phyloP scores from a whole-genome alignment of 2,888 invertebrate species.

The Protodeltote pygarga region DNA sequence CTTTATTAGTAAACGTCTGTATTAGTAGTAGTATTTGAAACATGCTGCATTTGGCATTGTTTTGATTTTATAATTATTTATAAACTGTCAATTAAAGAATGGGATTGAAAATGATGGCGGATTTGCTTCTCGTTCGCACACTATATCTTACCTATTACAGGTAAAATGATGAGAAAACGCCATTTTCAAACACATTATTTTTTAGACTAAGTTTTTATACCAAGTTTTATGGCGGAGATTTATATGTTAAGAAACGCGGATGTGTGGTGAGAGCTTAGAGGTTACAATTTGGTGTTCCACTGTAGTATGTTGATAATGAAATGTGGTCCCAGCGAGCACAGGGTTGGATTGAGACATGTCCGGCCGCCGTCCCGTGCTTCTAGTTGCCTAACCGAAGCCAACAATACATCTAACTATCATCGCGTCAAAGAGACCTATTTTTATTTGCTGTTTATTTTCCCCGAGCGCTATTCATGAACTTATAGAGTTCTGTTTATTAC shows the following conservation, averaged over 20 bases:
- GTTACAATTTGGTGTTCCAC: constrained; percentile 67
- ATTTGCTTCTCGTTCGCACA: no score
- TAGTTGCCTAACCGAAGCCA: constrained; percentile 81
- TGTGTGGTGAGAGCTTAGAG: constrained; percentile 62
- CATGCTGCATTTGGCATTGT: no score
- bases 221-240: not conserved
- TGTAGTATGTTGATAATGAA: constrained; percentile 69
- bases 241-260: constrained; percentile 34
- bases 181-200: no score
- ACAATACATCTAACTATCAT: constrained; percentile 59
- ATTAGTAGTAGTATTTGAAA: no score
- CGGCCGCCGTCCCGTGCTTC: constrained; percentile 82
- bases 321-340: constrained; percentile 73
- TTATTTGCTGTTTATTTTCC: constrained; percentile 74
- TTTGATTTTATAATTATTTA: no score
- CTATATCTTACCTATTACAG: no score
- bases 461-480: constrained; percentile 72
- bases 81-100: no score
- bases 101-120: no score
- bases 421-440: constrained; percentile 61
- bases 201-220: no score
- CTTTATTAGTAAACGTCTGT: no score
- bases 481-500: constrained; percentile 60
- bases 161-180: no score
- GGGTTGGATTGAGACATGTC: constrained; percentile 69